Evolutionary conservation across 2,888 invertebrate species (phyloP).

Genomic region (Ethmia dodecea): DNA sequence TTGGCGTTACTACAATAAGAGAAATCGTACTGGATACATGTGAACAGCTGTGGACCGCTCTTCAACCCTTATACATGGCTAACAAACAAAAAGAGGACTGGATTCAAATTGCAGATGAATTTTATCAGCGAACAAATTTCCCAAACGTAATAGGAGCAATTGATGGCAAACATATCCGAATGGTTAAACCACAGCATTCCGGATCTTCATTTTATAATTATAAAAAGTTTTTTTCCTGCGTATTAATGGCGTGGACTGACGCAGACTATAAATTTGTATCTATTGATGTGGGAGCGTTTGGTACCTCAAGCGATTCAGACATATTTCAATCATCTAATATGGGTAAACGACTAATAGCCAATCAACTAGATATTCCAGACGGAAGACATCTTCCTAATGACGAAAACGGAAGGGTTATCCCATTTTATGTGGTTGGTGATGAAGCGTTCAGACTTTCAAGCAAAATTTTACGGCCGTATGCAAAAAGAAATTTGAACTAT

Average conservation of each 20-base stretch:
- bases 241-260: slow-evolving; percentile 8
- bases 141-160: slow-evolving; percentile 12
- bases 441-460: slow-evolving; percentile 6
- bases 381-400: slow-evolving; percentile 11
- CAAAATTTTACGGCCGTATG: slow-evolving; percentile 15
- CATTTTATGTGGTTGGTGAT: slow-evolving; percentile 12
- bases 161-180: slow-evolving; percentile 10
- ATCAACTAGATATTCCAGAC: slow-evolving; percentile 9
- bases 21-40: slow-evolving; percentile 5
- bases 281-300: slow-evolving; percentile 12
- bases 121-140: slow-evolving; percentile 4
- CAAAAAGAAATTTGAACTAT: slow-evolving; percentile 4
- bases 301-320: slow-evolving; percentile 7
- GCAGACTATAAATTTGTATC: slow-evolving; percentile 10
- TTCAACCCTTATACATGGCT: slow-evolving; percentile 2
- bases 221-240: slow-evolving; percentile 13
- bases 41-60: slow-evolving; percentile 4
- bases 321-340: slow-evolving; percentile 8
- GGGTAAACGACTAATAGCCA: background rate
- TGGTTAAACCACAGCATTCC: slow-evolving; percentile 8
- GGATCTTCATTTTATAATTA: slow-evolving; percentile 13
- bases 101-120: slow-evolving; percentile 1
- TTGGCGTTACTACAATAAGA: slow-evolving; percentile 4
- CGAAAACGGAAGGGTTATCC: background rate
- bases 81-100: slow-evolving; percentile 4